Base-by-base conservation (phyloP, 1,140 invertebrate species). In the Riptortus pedestris region DNA sequence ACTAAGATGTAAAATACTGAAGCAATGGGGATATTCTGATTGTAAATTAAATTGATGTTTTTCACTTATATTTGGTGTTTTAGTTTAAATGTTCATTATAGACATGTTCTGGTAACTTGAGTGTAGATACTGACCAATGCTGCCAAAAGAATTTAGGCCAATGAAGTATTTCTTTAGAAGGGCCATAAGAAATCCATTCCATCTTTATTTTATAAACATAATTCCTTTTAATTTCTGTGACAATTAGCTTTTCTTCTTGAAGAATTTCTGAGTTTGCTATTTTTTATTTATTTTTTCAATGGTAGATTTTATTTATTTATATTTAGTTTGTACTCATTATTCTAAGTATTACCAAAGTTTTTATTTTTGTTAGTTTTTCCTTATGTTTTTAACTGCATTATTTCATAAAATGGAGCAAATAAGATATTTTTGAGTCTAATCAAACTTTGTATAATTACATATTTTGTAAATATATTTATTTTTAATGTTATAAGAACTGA, bases 401-500 rank as follows among this genome's bases (percentile, higher is more conserved):
- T 55, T 22, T 4, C 24, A 24, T 18, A 55, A 55, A 55, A 24
- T 22, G 24, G 26, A 55, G 51, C 51, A 24, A 24, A 22, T 55
- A 26, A 24, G 51, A 55, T 55, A 55, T 55, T 55, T 55, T 55
- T 59, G 33, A 59, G 28, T 59, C 16, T 59, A 59, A 62, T 62
- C 45, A 62, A 62, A 62, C 14, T 48, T 51, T 48, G 47, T 62
- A 43, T 22, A 48, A 22, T 48, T 62, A 26, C 9, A 62, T 62
- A 26, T n/a, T 47, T 62, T 62, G 61, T 62, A 62, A 27, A 62
- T 62, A 62, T 62, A 51, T 48, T 62, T 62, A 62, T 62, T 62
- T 62, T 48, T 62, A 48, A 28, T 48, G 16, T 48, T 62, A 24
- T 62, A 26, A 51, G 61, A 62, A 62, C 61, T 62, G 61, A 62